Conservation (phyloP, 37 sponge, comb jelly and placozoan genomes). For the Halichondria panicea region DNA sequence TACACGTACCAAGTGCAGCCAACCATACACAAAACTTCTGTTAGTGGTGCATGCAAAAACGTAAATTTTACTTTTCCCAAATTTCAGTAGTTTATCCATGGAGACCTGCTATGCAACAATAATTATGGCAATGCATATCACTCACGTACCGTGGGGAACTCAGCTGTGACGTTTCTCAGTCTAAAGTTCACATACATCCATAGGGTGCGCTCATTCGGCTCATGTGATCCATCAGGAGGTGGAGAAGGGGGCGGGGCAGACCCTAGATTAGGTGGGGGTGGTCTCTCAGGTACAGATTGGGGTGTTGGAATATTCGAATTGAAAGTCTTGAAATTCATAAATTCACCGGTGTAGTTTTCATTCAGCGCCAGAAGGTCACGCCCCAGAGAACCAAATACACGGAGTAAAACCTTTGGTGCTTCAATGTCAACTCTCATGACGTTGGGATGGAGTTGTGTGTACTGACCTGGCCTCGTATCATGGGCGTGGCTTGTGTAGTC, state of each 20-base stretch:
- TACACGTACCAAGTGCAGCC: no score
- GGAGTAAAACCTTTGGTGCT: slow-evolving; percentile 38
- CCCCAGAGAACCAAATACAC: slow-evolving; percentile 65
- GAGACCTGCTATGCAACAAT: no score
- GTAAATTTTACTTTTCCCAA: no score
- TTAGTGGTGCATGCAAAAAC: no score
- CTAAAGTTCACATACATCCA: slow-evolving; percentile 52
- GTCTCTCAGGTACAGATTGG: background rate
- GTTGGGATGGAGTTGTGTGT: slow-evolving; percentile 22
- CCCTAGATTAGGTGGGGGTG: background rate
- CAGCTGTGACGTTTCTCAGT: slow-evolving; percentile 60
- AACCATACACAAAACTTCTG: no score
- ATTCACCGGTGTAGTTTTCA: slow-evolving; percentile 79
- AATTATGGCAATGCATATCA: no score
- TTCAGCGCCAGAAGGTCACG: slow-evolving; percentile 63
- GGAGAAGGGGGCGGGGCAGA: background rate
- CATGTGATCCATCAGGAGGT: slow-evolving; percentile 17
- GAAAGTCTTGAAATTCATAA: slow-evolving; percentile 45
- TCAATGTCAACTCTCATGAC: slow-evolving; percentile 38
- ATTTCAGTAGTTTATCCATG: no score
- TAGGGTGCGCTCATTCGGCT: slow-evolving; percentile 38
- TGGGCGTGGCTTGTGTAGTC: slow-evolving; percentile 34
- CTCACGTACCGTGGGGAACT: slow-evolving; percentile 67
- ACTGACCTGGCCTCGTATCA: slow-evolving; percentile 12
- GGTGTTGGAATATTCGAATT: slow-evolving; percentile 27